Conservation (phyloP, 2,888 invertebrate species). For the Acronicta alni region DNA sequence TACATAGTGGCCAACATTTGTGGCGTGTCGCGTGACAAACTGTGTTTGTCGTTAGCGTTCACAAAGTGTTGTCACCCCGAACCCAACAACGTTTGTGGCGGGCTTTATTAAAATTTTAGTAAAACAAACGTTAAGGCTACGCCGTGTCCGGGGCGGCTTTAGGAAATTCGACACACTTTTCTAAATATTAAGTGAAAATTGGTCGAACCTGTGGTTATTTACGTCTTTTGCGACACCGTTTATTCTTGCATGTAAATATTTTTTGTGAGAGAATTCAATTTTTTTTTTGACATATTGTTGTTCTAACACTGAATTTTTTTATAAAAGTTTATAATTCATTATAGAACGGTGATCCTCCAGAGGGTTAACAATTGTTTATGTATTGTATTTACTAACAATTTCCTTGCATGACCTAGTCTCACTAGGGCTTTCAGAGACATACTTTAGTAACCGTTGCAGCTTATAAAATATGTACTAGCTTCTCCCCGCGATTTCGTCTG, state of each 20-base stretch:
- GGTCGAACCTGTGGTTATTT: slow-evolving; percentile 7
- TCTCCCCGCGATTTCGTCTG: no score
- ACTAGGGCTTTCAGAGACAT: no score
- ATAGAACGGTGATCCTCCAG: no score
- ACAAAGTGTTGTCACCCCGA: slow-evolving; percentile 45
- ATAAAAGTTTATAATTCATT: no score
- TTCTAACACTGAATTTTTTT: no score
- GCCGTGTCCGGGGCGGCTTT: slow-evolving; percentile 20
- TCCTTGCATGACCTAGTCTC: no score
- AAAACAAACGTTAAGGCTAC: slow-evolving; percentile 20
- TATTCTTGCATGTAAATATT: background rate
- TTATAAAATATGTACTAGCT: no score
- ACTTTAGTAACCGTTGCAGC: no score
- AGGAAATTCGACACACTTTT: slow-evolving; percentile 45
- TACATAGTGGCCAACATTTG: slow-evolving; percentile 3
- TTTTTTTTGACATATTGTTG: no score
- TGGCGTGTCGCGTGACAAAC: slow-evolving; percentile 31
- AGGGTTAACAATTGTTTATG: no score
- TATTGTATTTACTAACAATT: no score
- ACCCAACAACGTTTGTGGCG: slow-evolving; percentile 34
- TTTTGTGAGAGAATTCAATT: no score
- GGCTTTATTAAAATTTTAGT: slow-evolving; percentile 48
- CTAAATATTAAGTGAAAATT: slow-evolving; percentile 37
- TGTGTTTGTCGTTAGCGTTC: slow-evolving; percentile 25
- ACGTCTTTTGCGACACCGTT: background rate